phyloP scores from a whole-genome alignment of 2,888 invertebrate species.

The Bruchidius siliquastri region DNA sequence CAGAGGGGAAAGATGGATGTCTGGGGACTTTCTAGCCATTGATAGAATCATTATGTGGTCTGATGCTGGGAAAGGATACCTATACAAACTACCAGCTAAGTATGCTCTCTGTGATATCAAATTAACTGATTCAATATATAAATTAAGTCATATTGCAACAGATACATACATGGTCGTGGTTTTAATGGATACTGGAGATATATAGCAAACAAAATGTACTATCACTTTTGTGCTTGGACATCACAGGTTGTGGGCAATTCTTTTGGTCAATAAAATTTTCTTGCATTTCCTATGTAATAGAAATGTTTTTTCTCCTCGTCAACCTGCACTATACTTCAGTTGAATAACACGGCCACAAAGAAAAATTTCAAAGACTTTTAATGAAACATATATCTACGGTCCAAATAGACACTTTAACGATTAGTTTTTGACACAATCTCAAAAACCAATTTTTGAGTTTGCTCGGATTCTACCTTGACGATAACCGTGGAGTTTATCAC shows the following conservation, averaged over 20 bases:
- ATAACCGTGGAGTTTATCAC: too few species aligned
- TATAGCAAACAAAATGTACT: background rate
- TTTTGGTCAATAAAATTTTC: background rate
- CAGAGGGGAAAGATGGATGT: slow-evolving; percentile 87
- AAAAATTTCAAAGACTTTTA: too few species aligned
- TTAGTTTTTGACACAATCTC: too few species aligned
- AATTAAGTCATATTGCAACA: background rate
- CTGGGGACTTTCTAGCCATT: slow-evolving; percentile 88
- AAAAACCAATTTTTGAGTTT: too few species aligned
- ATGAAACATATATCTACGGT: too few species aligned
- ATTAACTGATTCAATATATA: background rate
- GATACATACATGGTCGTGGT: background rate
- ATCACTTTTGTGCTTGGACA: background rate
- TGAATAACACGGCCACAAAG: too few species aligned
- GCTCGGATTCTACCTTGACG: too few species aligned
- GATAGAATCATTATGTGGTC: slow-evolving; percentile 94
- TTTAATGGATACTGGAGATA: background rate
- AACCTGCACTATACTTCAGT: background rate
- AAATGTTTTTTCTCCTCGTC: background rate
- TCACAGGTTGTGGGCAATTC: background rate
- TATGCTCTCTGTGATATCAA: slow-evolving; percentile 47
- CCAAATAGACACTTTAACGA: too few species aligned
- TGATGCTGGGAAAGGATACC: slow-evolving; percentile 91
- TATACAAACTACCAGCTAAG: slow-evolving; percentile 95
- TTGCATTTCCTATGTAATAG: background rate